Evolutionary conservation across 37 sponge, comb jelly and placozoan species (phyloP), one percentile per base, ranked within the genome.

Genomic region (Crambe crambe): DNA sequence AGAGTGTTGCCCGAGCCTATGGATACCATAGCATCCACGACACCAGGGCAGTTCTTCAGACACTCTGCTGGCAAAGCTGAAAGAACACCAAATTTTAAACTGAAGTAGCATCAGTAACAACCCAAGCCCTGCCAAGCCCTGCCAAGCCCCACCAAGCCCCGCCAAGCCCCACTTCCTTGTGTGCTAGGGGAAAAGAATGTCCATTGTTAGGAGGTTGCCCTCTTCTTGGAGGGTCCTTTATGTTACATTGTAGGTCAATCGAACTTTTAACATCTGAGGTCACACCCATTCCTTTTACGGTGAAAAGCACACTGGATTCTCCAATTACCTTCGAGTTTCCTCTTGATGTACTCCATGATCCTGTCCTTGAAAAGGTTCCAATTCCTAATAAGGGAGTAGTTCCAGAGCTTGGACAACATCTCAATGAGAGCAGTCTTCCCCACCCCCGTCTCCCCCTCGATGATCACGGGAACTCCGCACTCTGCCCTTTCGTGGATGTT

Each of bases 391-490:
- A 76, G 87, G 56, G 82, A 68, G 18, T 75, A 47, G 80, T 89
- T 94, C 95, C 91, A 90, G 22, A 94, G 79, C 58, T 76, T 76
- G 3, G 95, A 87, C 34, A 90, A 80, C 80, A 94, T 90, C 80
- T 87, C 86, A 35, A 94, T 65, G 2, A 94, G 83, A 23, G 87
- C 90, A 22, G 95, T 90, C 86, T 94, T 94, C 34, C 95, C 95
- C 39, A 94, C 95, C 42, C 95, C 95, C 42, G 95, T 94, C 78
- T 94, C 95, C 43, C 95, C 95, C 71, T 94, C 95, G 64, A 94
- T 94, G 57, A 94, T 90, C 37, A 90, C 91, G 1, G 95, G 95
- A 20, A 94, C 74, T 8, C 95, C 95, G 85, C 93, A 93, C 83
- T 85, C 73, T 32, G 76, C 70, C 0, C 95, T 81, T 77, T 87